A percentile compares a stretch with the other conserved stretches of the same genome.
Conservation (phyloP, 2,888 invertebrate species). For the Luperina nickerlii region DNA sequence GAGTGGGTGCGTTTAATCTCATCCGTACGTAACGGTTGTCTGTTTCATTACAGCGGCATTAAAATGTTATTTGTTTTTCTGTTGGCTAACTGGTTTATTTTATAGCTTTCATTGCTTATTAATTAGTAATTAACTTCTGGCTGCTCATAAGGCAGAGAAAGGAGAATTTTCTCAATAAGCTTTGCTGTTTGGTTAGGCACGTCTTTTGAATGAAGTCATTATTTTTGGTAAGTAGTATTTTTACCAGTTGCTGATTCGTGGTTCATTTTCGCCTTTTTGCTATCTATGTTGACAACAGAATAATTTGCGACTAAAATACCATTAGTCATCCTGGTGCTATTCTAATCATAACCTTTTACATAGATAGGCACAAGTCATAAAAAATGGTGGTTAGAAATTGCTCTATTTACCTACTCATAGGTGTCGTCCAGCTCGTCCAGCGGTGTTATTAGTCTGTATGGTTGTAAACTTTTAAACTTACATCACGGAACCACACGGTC, state of each 20-base stretch:
- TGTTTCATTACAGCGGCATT: background rate
- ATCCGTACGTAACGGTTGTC: background rate
- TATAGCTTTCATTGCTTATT: background rate
- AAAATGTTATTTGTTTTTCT: constrained; percentile 1
- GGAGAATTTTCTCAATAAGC: background rate
- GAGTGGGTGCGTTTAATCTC: background rate
- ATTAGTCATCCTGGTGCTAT: constrained; percentile 36
- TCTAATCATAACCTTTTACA: constrained; percentile 17
- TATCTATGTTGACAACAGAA: constrained; percentile 3
- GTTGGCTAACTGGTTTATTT: background rate
- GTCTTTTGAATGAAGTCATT: background rate
- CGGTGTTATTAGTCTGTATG: background rate
- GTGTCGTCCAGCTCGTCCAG: background rate
- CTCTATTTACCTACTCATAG: background rate
- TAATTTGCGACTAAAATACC: constrained; percentile 19
- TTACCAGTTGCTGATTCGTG: background rate
- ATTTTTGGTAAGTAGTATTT: background rate
- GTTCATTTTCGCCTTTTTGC: background rate
- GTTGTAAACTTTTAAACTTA: background rate
- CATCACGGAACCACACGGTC: background rate
- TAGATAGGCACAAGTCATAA: constrained; percentile 6
- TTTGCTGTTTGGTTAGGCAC: background rate
- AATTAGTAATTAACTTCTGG: background rate
- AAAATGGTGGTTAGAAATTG: constrained; percentile 30
- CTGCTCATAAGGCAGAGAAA: background rate